Conservation (phyloP, 30 jellyfish, hydroid and myxozoan species). For the Nemopilema nomurai region DNA sequence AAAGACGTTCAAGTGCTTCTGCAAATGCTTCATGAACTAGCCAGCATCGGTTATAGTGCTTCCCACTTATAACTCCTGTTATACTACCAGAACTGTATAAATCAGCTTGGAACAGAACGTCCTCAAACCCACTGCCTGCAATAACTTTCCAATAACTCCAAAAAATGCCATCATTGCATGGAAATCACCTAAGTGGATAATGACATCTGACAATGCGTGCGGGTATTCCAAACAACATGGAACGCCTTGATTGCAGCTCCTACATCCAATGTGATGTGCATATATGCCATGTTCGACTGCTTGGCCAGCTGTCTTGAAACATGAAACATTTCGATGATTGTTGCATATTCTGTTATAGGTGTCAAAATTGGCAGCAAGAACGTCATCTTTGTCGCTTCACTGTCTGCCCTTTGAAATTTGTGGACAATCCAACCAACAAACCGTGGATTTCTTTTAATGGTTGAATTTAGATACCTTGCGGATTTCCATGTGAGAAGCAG, state of each 20-base stretch:
- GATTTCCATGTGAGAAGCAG: too few species aligned
- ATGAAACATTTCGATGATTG: conserved; percentile 21
- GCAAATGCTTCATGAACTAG: neutral
- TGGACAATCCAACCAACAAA: neutral
- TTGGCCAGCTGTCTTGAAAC: conserved; percentile 21
- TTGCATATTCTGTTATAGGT: conserved; percentile 41
- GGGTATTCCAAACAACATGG: conserved; percentile 52
- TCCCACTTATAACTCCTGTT: neutral
- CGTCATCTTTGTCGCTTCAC: conserved; percentile 30
- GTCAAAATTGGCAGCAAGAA: conserved; percentile 38
- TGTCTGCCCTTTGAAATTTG: neutral
- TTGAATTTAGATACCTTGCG: too few species aligned
- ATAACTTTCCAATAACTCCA: conserved; percentile 33
- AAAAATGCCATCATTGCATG: conserved; percentile 63
- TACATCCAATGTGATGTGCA: conserved; percentile 46
- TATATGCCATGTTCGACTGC: conserved; percentile 33
- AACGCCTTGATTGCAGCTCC: conserved; percentile 62
- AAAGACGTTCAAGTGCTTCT: neutral
- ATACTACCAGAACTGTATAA: conserved; percentile 52
- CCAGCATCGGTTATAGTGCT: neutral
- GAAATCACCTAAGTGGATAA: conserved; percentile 50
- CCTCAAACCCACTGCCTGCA: conserved; percentile 50
- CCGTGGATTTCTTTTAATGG: too few species aligned
- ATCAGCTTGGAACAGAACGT: conserved; percentile 18
- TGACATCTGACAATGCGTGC: conserved; percentile 17